Conservation (phyloP, 2,113 vertebrate genomes). For the Gasterosteus aculeatus region DNA sequence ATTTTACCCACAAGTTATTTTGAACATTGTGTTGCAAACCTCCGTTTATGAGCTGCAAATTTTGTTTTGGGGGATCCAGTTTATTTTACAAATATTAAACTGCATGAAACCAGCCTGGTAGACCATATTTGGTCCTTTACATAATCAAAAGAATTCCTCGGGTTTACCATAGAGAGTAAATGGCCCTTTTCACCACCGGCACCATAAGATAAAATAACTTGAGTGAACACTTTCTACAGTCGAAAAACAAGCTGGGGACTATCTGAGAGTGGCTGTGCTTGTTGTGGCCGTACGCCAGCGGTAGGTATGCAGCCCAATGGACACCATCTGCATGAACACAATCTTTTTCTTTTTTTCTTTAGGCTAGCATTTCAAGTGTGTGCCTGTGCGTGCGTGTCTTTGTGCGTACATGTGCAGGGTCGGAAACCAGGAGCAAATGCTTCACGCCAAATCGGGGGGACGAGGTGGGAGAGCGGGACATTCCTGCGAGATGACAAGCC, state of each 20-base stretch:
- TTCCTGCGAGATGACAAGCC: constrained; percentile 84
- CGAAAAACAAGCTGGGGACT: constrained; percentile 78
- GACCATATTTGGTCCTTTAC: constrained; percentile 43
- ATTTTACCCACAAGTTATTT: constrained; percentile 35
- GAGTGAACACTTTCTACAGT: constrained; percentile 69
- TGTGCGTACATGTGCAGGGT: constrained; percentile 60
- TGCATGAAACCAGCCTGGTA: constrained; percentile 18
- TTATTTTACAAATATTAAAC: constrained; percentile 23
- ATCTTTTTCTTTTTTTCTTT: constrained; percentile 57
- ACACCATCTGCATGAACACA: constrained; percentile 83
- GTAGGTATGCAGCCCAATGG: constrained; percentile 83
- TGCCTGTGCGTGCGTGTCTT: constrained; percentile 43
- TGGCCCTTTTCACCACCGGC: constrained; percentile 65
- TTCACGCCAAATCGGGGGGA: constrained; percentile 78
- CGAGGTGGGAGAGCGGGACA: constrained; percentile 84
- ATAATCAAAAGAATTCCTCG: constrained; percentile 65
- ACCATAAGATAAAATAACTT: constrained; percentile 78
- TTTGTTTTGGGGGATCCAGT: constrained; percentile 22
- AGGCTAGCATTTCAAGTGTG: constrained; percentile 68
- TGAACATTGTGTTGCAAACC: constrained; percentile 13
- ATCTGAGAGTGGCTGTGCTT: constrained; percentile 81
- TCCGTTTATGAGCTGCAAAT: constrained; percentile 37
- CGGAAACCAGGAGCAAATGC: constrained; percentile 79
- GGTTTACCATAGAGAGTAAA: constrained; percentile 64
- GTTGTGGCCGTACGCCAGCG: constrained; percentile 79